Base-by-base conservation (phyloP, 2,797 vertebrate species). In the Acridotheres tristis region DNA sequence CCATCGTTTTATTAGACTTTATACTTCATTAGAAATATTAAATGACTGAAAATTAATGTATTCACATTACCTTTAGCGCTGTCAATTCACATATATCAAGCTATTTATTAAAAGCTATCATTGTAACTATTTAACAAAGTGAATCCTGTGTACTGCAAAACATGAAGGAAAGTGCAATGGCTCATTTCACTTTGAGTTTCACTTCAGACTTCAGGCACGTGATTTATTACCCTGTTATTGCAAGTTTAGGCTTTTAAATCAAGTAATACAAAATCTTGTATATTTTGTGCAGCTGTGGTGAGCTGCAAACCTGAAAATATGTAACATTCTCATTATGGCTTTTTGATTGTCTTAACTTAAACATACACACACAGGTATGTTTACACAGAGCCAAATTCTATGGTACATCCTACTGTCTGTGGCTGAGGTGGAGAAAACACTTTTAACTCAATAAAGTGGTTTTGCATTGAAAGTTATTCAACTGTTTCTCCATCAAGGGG, bases 281-380 rank as follows among this genome's bases (percentile, higher is more conserved):
- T 16, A 59, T 75, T 62, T 90, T 80, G 17, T 58, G 30, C 32
- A 36, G 13, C 19, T 62, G 50, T 67, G 47, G 13, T 87, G 40
- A 75, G 18, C 65, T 29, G 36, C 13, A 77, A 40, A 80, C 17
- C 5, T 58, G 71, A 57, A 78, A 69, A 89, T 34, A 51, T 4
- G 1, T 30, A 67, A 76, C 25, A 38, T 34, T 89, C 15, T 13
- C 30, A 5, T 65, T 55, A 43, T 8, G 27, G 17, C 8, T 62
- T 66, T 81, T 92, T 91, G 48, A 45, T 47, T 40, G 6, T 38
- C 40, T 12, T 71, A 34, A 59, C 26, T 20, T 54, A 34, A 65
- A 11, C 8, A 17, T 43, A 10, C 0, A 27, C 17, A 16, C 0
- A n/a, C 17, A 43, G 9, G 13, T 2, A 8, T 1, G 0, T 40